Evolutionary conservation across 2,888 invertebrate genomes (phyloP), one percentile per base, ranked within the genome.

Genomic region (Ellobium chinense): DNA sequence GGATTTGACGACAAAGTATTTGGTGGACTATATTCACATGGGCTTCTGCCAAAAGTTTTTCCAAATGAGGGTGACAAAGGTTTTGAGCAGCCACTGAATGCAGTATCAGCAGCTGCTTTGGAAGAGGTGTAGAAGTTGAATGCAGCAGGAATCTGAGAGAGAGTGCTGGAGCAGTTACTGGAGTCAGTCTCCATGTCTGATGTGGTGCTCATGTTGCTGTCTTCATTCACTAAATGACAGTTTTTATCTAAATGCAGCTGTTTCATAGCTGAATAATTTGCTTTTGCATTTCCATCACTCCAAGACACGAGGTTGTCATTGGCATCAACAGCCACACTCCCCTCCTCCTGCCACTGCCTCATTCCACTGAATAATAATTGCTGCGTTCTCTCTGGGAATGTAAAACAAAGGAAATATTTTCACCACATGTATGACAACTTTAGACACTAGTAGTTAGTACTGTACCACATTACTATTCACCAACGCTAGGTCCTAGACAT

Each of bases 301-400:
- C 31, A 31, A 37, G 34, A 18, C 4, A 60, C 0, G n/a, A 7
- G 14, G 34, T 72, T 72, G 3, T 72, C 60, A 72, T 72, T 72
- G 21, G 36, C 34, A 58, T 72, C 72, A 1, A 60, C 14, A 36
- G 24, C 3, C 2, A 36, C 3, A 36, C 29, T 2, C 12, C 29
- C 2, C 14, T 27, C 46, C 4, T 60, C 37, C 7, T 36, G 37
- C 34, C 24, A 24, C 24, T 27, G 34, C 60, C 46, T 72, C 72
- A 72, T 72, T 29, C 72, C 72, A 58, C 24, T n/a, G 36, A 37
- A 72, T n/a, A 72, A n/a, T 12, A 72, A 18, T 5, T 72, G n/a
- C 9, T 72, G 72, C 58, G 72, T 72, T 72, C 37, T 72, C 18
- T 72, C 72, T 72, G 70, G 21, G 18, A 46, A 46, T 46, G 18